Base-by-base conservation (phyloP, 2,113 vertebrate genomes). In the Myotis yumanensis region DNA sequence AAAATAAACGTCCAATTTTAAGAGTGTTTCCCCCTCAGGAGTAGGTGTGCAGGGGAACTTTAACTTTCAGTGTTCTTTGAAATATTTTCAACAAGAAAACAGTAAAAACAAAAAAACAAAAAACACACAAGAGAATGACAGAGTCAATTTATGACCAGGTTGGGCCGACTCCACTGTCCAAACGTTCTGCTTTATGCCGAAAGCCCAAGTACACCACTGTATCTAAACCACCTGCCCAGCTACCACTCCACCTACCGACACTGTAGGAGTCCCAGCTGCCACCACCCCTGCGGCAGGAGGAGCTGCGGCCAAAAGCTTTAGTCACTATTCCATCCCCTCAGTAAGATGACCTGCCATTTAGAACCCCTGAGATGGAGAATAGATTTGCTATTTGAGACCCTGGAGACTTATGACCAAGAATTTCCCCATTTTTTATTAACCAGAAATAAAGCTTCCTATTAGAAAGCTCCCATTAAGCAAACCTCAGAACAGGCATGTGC, bases 1-100 rank as follows among this genome's bases (percentile, higher is more conserved):
- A 94, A 94, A 73, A 76, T 28, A 59, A 92, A 77, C 37, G 46
- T 25, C 43, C 62, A n/a, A 71, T 54, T 80, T 89, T 69, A 91
- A 73, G 28, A 80, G 3, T 30, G 69, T 40, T 81, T 52, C 23
- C 5, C 28, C 51, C 35, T 89, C 48, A 15, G 52, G 66, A 95
- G 43, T 30, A 73, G 73, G 46, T 80, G 16, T 54, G 7, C 11
- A 80, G 35, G 66, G 93, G 54, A 84, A 88, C 37, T 66, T 83
- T 52, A 92, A 69, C 52, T 80, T 86, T 72, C 28, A 9, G 48
- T 73, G 30, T 93, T 86, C 46, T 68, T 64, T 64, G 35, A 69
- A 89, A 69, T 72, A 40, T 71, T 93, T 64, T 40, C 54, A 57
- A 66, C 17, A n/a, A 83, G 35, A 73, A 86, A 83, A 79, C 15